Percentiles rank a stretch among this genome's conserved stretches.
Evolutionary conservation across 1,140 invertebrate species (phyloP).

Genomic region (Drosophila kurseongensis): DNA sequence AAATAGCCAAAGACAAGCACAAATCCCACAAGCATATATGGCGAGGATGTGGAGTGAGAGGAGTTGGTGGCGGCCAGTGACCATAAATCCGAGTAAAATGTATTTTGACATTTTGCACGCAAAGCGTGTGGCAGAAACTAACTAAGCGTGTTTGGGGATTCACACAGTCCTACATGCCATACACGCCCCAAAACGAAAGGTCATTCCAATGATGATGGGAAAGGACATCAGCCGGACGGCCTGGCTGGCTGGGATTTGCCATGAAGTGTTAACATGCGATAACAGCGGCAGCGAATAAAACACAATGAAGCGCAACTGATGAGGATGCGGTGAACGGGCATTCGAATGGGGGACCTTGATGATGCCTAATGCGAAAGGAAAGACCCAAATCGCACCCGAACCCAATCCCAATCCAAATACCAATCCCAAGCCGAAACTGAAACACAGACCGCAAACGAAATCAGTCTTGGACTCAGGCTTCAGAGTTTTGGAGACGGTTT

Average conservation of each 20-base stretch:
- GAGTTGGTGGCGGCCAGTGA: constrained; percentile 60
- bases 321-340: constrained; percentile 49
- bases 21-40: constrained; percentile 40
- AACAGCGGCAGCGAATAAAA: constrained; percentile 74
- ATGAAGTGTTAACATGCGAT: constrained; percentile 81
- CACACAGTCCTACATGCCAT: constrained; percentile 27
- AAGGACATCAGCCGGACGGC: constrained; percentile 31
- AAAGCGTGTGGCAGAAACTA: constrained; percentile 64
- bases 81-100: constrained; percentile 82
- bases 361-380: constrained; percentile 53
- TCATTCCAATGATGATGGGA: constrained; percentile 75
- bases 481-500: not conserved
- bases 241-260: constrained; percentile 55
- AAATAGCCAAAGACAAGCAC: constrained; percentile 70
- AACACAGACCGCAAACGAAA: constrained; percentile 22
- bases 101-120: constrained; percentile 83
- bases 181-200: constrained; percentile 60
- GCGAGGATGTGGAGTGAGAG: constrained; percentile 13
- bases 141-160: constrained; percentile 65
- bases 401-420: not conserved
- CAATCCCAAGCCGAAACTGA: constrained; percentile 12
- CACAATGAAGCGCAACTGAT: constrained; percentile 79
- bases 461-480: constrained; percentile 17
- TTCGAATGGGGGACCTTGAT: constrained; percentile 37
- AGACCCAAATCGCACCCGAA: constrained; percentile 33